Percentiles rank a stretch among this genome's conserved stretches.
phyloP scores from a whole-genome alignment of 2,113 vertebrate genomes.

The Chaenogobius annularis region DNA sequence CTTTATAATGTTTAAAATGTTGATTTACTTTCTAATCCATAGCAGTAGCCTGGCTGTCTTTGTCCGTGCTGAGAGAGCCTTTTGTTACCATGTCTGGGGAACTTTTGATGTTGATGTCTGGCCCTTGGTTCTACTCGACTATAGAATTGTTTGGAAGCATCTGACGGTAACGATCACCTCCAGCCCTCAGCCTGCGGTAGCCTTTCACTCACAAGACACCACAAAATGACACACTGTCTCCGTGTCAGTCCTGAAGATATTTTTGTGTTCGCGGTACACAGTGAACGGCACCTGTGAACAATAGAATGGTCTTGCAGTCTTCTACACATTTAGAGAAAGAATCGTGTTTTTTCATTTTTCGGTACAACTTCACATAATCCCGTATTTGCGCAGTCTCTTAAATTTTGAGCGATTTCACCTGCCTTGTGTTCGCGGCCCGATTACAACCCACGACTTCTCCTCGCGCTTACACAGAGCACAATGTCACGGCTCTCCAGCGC shows the following conservation, averaged over 20 bases:
- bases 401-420: too few relatives aligned
- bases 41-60: not conserved
- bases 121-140: not conserved
- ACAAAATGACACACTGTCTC: constrained; percentile 21
- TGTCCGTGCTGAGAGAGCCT: not conserved
- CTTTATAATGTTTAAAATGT: not conserved
- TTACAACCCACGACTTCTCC: not conserved
- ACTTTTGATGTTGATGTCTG: constrained; percentile 3
- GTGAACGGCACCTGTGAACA: too few relatives aligned
- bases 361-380: too few relatives aligned
- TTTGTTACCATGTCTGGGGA: not conserved
- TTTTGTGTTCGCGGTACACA: constrained; percentile 10
- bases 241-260: constrained; percentile 7
- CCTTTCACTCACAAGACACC: constrained; percentile 25
- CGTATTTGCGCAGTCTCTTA: too few relatives aligned
- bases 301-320: too few relatives aligned
- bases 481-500: constrained; percentile 31
- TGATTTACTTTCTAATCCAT: not conserved
- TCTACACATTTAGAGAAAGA: too few relatives aligned
- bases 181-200: constrained; percentile 34
- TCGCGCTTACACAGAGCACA: too few relatives aligned
- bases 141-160: not conserved
- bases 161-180: constrained; percentile 31
- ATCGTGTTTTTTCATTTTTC: too few relatives aligned
- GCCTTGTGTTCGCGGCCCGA: too few relatives aligned